Conservation (phyloP, 1,140 invertebrate species). For the Papilio glaucus region DNA sequence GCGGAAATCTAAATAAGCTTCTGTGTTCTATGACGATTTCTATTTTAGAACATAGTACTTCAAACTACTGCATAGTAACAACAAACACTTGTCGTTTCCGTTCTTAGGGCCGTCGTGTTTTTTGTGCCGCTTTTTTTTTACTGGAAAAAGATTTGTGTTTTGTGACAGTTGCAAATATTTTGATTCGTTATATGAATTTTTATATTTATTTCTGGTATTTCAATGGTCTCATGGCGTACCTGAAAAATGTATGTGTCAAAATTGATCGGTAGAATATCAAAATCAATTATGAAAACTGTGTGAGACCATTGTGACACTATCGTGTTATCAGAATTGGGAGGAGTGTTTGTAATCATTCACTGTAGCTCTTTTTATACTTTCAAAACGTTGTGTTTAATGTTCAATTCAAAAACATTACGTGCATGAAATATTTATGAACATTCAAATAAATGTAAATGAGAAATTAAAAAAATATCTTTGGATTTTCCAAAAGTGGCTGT, state of each 20-base stretch:
- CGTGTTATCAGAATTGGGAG: too few relatives aligned
- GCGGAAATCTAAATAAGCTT: not conserved
- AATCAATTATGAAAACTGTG: not conserved
- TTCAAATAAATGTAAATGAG: not conserved
- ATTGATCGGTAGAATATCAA: not conserved
- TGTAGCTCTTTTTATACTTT: too few relatives aligned
- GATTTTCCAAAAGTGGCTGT: not conserved
- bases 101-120: not conserved
- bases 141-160: not conserved
- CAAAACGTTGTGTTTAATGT: too few relatives aligned
- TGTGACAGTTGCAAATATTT: not conserved
- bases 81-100: not conserved
- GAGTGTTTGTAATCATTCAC: too few relatives aligned
- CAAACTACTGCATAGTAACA: slow-evolving; percentile 6
- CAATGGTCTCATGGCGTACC: too few relatives aligned
- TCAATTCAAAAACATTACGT: not conserved
- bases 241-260: not conserved
- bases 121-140: too few relatives aligned
- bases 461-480: not conserved
- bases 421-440: not conserved
- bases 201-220: too few relatives aligned
- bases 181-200: not conserved
- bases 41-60: not conserved
- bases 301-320: not conserved
- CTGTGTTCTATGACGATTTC: not conserved